Percentiles rank a stretch among this genome's conserved stretches.
These are phyloP conservation scores for Melanargia galathea DNA, from an alignment of 2,888 invertebrate species.

Conservation along the genomic window DNA sequence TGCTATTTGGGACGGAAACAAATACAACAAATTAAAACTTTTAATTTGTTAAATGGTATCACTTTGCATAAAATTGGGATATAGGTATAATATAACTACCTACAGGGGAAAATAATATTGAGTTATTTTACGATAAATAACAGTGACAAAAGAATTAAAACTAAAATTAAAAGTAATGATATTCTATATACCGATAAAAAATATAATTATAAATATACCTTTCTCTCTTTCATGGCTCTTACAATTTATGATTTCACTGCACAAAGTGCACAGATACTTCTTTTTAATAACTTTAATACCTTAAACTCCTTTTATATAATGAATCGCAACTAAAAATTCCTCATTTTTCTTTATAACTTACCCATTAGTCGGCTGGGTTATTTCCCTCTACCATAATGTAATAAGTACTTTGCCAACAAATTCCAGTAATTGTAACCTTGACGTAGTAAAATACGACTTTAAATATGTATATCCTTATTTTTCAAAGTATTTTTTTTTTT, in stretches of 20 bases:
- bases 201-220: neutral
- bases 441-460: neutral
- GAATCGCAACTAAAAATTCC: neutral
- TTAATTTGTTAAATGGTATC: too few relatives aligned
- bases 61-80: too few relatives aligned
- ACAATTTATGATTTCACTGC: neutral
- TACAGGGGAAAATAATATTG: too few relatives aligned
- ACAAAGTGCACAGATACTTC: neutral
- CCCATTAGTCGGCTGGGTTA: neutral
- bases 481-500: neutral
- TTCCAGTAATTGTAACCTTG: conserved; percentile 1
- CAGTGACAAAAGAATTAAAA: neutral
- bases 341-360: neutral
- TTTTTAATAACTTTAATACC: neutral
- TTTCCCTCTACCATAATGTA: neutral
- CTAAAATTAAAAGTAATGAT: too few relatives aligned
- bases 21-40: too few relatives aligned
- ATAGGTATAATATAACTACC: too few relatives aligned
- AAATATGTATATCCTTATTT: neutral
- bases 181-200: too few relatives aligned
- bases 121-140: too few relatives aligned
- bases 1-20: too few relatives aligned
- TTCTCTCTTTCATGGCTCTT: neutral
- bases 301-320: neutral
- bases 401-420: neutral